Evolutionary conservation across 2,888 invertebrate species (phyloP), one percentile per base, ranked within the genome.

Genomic region (Pinctada fucata): DNA sequence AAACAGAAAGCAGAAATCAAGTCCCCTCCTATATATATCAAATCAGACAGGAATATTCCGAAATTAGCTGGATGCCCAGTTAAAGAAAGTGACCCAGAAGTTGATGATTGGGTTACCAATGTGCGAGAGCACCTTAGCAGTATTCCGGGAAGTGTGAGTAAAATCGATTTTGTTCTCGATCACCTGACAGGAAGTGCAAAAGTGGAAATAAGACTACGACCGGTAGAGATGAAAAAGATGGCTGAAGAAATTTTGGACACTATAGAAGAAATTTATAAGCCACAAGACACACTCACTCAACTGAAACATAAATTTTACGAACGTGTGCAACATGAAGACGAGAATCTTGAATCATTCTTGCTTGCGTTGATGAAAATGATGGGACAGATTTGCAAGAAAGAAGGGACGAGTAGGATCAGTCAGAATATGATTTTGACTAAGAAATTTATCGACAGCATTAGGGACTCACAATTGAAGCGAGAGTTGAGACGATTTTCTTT

Each of bases 401-500:
- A 48, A 48, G 10, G 13, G 31, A 31, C 6, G 58, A 13, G 13
- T 10, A 6, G 8, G 58, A 10, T 10, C 6, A 10, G 58, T 58
- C 58, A 58, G 58, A 13, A 58, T 58, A 58, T 10, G 13, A 58
- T 58, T 13, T 58, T 58, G 13, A 58, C 58, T 13, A 13, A 58
- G 13, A 58, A 58, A 13, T 58, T 58, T 58, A 58, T 58, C 58
- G 58, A 58, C 13, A 13, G 58, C 13, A 13, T 1, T 10, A 58
- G 13, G 58, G 58, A 58, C 13, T 13, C 58, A 58, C 6, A 58
- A 6, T 13, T 73, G 50, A 10, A 73, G 65, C 51, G 72, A 16
- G 77, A 77, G 71, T 5, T 72, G 5, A 65, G 68, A 16, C n/a
- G 67, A 49, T 77, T 72, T 58, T 31, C 51, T 47, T 47, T 77